These are phyloP conservation scores for Pipa parva DNA, from an alignment of 2,113 vertebrate genomes.

Conservation along the genomic window DNA sequence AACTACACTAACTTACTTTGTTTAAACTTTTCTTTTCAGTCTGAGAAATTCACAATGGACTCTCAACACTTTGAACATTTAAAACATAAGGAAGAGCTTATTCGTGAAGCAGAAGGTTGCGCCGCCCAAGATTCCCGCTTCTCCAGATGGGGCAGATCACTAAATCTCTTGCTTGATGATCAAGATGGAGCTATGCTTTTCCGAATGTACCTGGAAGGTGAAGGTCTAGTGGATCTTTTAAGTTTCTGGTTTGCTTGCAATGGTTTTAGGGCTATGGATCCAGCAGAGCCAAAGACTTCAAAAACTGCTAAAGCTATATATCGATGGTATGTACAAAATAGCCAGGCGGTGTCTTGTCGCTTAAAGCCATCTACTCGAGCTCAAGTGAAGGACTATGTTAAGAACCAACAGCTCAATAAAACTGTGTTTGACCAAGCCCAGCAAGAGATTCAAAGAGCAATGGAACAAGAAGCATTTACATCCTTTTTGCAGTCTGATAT, in stretches of 20 bases:
- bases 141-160: slow-evolving; percentile 90
- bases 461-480: slow-evolving; percentile 97
- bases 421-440: slow-evolving; percentile 97
- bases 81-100: slow-evolving; percentile 85
- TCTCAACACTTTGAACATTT: slow-evolving; percentile 54
- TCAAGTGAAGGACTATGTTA: slow-evolving; percentile 90
- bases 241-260: slow-evolving; percentile 99
- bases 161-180: slow-evolving; percentile 90
- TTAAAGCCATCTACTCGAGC: slow-evolving; percentile 91
- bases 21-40: slow-evolving; percentile 10
- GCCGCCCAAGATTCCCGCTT: slow-evolving; percentile 89
- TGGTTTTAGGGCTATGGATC: slow-evolving; percentile 96
- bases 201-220: slow-evolving; percentile 89
- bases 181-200: slow-evolving; percentile 95
- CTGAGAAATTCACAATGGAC: slow-evolving; percentile 29
- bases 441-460: slow-evolving; percentile 90
- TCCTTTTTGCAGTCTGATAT: slow-evolving; percentile 94
- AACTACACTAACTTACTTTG: too few relatives aligned
- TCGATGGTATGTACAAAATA: slow-evolving; percentile 96
- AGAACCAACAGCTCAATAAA: slow-evolving; percentile 94
- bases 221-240: slow-evolving; percentile 91
- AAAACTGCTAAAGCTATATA: slow-evolving; percentile 96
- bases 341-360: slow-evolving; percentile 87
- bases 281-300: slow-evolving; percentile 92
- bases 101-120: slow-evolving; percentile 93